A percentile compares a stretch with the other conserved stretches of the same genome.
Conservation (phyloP, 2,888 invertebrate species). For the Luperina testacea region DNA sequence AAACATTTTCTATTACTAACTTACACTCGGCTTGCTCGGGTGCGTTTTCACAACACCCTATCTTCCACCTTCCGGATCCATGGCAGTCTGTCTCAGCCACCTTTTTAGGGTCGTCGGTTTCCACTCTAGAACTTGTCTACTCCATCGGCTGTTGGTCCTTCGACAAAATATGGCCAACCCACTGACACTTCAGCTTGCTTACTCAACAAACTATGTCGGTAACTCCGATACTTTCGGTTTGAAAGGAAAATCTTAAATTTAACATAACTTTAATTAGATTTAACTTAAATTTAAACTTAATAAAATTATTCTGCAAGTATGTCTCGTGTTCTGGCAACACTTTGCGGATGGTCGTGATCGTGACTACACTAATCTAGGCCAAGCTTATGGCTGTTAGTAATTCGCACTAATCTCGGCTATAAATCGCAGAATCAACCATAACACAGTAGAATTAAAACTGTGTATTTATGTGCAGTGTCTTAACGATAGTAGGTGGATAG, state of each 20-base stretch:
- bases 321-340: conserved; percentile 8
- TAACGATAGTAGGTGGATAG: conserved; percentile 3
- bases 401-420: conserved; percentile 54
- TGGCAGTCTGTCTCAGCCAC: too few species aligned
- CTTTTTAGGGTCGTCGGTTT: too few species aligned
- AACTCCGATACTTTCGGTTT: too few species aligned
- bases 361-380: conserved; percentile 42
- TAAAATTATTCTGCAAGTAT: not conserved
- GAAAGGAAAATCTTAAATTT: not conserved
- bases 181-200: too few species aligned
- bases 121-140: too few species aligned
- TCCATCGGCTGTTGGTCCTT: too few species aligned
- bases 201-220: too few species aligned
- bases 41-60: not conserved
- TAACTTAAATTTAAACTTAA: not conserved
- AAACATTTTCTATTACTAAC: not conserved
- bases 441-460: conserved; percentile 43
- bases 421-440: conserved; percentile 32
- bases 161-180: too few species aligned
- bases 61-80: too few species aligned
- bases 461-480: conserved; percentile 30
- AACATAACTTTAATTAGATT: not conserved
- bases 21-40: not conserved
- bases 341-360: conserved; percentile 32
- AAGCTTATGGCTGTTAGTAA: conserved; percentile 43